Evolutionary conservation across 2,888 invertebrate genomes (phyloP).

Genomic region (Polydrusus tereticollis): DNA sequence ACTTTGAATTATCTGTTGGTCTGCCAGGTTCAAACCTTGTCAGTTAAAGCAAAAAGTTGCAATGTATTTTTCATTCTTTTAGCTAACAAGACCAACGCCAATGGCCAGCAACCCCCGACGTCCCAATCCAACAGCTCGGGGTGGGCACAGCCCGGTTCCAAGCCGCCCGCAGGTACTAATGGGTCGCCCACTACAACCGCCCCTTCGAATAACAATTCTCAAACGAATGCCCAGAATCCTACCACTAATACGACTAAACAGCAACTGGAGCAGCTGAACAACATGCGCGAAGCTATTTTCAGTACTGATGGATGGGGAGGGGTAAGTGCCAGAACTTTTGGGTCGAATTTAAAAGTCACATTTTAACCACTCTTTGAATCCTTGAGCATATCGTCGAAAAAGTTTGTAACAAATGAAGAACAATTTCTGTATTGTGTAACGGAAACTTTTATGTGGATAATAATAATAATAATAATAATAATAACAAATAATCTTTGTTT

Average conservation of each 20-base stretch:
- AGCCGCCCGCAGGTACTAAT: constrained; percentile 43
- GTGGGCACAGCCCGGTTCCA: constrained; percentile 58
- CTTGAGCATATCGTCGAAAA: no score
- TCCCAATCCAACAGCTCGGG: constrained; percentile 66
- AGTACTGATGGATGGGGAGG: constrained; percentile 96
- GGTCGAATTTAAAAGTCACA: no score
- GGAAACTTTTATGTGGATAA: no score
- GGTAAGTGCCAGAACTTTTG: constrained; percentile 77
- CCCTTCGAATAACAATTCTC: constrained; percentile 53
- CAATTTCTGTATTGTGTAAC: no score
- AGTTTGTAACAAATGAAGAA: no score
- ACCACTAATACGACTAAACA: constrained; percentile 81
- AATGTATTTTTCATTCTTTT: constrained; percentile 27
- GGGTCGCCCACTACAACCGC: constrained; percentile 41
- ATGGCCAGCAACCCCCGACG: constrained; percentile 67
- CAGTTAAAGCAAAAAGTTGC: not conserved
- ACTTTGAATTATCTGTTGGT: no score
- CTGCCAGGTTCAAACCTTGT: no score
- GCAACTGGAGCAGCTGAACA: constrained; percentile 89
- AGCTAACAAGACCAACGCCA: constrained; percentile 66
- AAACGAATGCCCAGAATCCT: constrained; percentile 60
- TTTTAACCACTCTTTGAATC: no score
- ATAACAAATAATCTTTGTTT: no score
- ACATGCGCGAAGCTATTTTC: constrained; percentile 91
- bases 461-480: no score